These are phyloP conservation scores for Tenthredo distinguenda DNA, from an alignment of 2,888 invertebrate species.

Conservation along the genomic window DNA sequence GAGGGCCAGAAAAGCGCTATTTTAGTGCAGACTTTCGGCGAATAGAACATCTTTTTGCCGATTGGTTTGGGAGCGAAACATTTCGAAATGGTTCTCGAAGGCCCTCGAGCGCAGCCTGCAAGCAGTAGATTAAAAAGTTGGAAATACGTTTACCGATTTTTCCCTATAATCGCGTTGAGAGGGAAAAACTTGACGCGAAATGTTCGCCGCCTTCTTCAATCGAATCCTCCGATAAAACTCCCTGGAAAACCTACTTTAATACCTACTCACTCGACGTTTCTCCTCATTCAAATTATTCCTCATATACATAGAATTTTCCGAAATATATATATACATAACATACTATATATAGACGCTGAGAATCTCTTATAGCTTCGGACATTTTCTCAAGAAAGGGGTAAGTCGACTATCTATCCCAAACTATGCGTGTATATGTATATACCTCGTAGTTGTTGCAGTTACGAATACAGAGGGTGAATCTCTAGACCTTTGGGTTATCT, in stretches of 20 bases:
- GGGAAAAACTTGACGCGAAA: conserved; percentile 11
- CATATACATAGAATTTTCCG: not conserved
- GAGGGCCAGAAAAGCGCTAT: not conserved
- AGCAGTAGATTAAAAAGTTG: conserved; percentile 40
- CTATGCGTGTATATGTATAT: not conserved
- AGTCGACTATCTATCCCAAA: not conserved
- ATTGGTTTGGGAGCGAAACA: conserved; percentile 25
- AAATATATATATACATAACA: not conserved
- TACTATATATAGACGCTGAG: not conserved
- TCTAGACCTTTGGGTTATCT: conserved; percentile 13
- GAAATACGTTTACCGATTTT: conserved; percentile 37
- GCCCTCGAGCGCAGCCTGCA: conserved; percentile 39
- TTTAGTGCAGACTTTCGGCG: not conserved
- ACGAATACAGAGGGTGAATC: not conserved
- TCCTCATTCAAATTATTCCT: not conserved
- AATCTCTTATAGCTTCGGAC: not conserved
- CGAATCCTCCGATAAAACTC: conserved; percentile 1
- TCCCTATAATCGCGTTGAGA: conserved; percentile 6
- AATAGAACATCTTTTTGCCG: conserved; percentile 2
- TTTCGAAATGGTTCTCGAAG: conserved; percentile 17
- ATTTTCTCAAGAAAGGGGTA: not conserved
- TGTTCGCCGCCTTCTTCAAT: not conserved
- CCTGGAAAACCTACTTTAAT: not conserved
- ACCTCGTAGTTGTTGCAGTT: conserved; percentile 3
- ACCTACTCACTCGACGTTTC: not conserved